Conservation (phyloP, 2,797 vertebrate genomes). For the Epinephelus awoara region DNA sequence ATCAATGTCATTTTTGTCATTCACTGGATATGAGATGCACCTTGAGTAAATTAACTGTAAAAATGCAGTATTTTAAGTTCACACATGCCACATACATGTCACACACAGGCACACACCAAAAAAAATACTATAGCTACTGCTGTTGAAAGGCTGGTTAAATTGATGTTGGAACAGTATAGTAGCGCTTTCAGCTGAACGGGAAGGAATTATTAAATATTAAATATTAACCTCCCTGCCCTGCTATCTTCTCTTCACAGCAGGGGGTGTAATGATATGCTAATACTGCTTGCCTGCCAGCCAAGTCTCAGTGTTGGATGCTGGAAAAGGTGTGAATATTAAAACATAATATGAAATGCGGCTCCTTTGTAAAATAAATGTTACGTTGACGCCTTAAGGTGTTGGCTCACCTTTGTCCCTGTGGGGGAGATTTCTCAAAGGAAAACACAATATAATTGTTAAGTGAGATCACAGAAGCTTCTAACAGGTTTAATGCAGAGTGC, state of each 20-base stretch:
- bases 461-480: constrained; percentile 1
- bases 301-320: constrained; percentile 38
- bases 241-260: constrained; percentile 40
- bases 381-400: constrained; percentile 7
- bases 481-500: constrained; percentile 13
- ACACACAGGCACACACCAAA: background rate
- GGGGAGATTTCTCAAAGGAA: constrained; percentile 27
- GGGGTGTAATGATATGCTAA: constrained; percentile 62
- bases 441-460: constrained; percentile 14
- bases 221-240: constrained; percentile 46
- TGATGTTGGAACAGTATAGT: constrained; percentile 26
- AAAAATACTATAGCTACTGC: background rate
- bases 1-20: background rate
- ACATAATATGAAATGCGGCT: constrained; percentile 25
- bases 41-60: background rate
- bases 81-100: background rate
- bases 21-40: background rate
- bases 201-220: constrained; percentile 4
- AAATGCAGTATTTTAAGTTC: constrained; percentile 3
- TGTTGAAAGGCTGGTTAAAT: constrained; percentile 4
- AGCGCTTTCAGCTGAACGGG: constrained; percentile 40
- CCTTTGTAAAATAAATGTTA: constrained; percentile 14
- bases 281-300: constrained; percentile 37
- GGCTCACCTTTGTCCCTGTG: constrained; percentile 11
- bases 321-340: constrained; percentile 52